phyloP scores from a whole-genome alignment of 2,888 invertebrate species.

The Eulithis prunata region DNA sequence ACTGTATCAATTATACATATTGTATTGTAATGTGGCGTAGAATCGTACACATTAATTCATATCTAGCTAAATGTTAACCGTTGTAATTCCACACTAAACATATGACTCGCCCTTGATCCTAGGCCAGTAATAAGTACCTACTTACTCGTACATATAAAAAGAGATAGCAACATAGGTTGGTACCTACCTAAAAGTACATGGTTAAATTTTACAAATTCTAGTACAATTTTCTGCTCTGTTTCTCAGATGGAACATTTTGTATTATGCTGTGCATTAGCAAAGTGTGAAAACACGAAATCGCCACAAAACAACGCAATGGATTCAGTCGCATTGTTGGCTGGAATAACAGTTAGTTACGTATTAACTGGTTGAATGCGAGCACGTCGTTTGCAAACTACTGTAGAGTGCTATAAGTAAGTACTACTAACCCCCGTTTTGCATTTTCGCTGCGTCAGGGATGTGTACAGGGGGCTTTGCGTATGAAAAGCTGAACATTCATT shows the following conservation, averaged over 20 bases:
- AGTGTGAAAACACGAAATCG: slow-evolving; percentile 6
- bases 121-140: too few species aligned
- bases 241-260: background rate
- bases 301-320: slow-evolving; percentile 4
- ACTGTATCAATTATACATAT: background rate
- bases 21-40: too few species aligned
- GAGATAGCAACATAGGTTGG: too few species aligned
- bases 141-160: too few species aligned
- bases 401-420: slow-evolving; percentile 1
- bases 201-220: background rate
- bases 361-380: slow-evolving; percentile 18
- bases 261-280: slow-evolving; percentile 2
- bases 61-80: too few species aligned
- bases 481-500: too few species aligned
- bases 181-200: background rate
- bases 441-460: background rate
- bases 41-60: too few species aligned
- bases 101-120: too few species aligned
- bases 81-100: too few species aligned
- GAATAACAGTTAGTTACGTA: slow-evolving; percentile 14
- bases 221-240: background rate
- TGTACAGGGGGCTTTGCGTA: background rate
- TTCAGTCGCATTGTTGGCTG: slow-evolving; percentile 8
- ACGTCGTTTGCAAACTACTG: slow-evolving; percentile 9
- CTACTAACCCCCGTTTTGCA: slow-evolving; percentile 4